These are phyloP conservation scores for Lanistes nyassanus DNA, from an alignment of 1,140 invertebrate genomes.

Conservation along the genomic window DNA sequence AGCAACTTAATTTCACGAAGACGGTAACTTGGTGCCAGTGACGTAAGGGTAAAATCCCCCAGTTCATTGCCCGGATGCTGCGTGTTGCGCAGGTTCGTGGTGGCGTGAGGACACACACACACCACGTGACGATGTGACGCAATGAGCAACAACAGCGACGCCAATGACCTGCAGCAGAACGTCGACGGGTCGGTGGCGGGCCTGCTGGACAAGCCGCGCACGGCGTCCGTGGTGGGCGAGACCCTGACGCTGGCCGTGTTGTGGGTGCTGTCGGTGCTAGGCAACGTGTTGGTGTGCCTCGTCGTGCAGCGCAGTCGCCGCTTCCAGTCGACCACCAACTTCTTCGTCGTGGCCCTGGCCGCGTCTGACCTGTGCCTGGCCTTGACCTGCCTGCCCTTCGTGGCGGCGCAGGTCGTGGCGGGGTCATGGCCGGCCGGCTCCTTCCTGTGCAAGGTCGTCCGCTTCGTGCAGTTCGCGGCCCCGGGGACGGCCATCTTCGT, in stretches of 20 bases:
- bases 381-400: slow-evolving; percentile 41
- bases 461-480: slow-evolving; percentile 44
- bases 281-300: slow-evolving; percentile 55
- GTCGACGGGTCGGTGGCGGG: slow-evolving; percentile 1
- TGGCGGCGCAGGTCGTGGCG: slow-evolving; percentile 36
- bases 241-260: slow-evolving; percentile 38
- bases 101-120: no score
- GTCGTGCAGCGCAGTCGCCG: slow-evolving; percentile 55
- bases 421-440: slow-evolving; percentile 45
- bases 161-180: background rate
- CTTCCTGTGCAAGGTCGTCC: slow-evolving; percentile 49
- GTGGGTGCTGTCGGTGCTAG: slow-evolving; percentile 42
- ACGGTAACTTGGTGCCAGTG: no score
- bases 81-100: no score
- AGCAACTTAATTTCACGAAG: no score
- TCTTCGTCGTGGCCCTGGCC: slow-evolving; percentile 54
- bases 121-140: background rate
- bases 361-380: slow-evolving; percentile 42
- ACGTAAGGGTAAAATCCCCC: no score
- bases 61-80: no score
- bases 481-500: slow-evolving; percentile 42
- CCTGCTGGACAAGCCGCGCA: background rate
- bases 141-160: background rate
- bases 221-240: slow-evolving; percentile 24
- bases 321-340: slow-evolving; percentile 62